phyloP scores from a whole-genome alignment of 2,797 vertebrate species.

The Melanotaenia boesemani region DNA sequence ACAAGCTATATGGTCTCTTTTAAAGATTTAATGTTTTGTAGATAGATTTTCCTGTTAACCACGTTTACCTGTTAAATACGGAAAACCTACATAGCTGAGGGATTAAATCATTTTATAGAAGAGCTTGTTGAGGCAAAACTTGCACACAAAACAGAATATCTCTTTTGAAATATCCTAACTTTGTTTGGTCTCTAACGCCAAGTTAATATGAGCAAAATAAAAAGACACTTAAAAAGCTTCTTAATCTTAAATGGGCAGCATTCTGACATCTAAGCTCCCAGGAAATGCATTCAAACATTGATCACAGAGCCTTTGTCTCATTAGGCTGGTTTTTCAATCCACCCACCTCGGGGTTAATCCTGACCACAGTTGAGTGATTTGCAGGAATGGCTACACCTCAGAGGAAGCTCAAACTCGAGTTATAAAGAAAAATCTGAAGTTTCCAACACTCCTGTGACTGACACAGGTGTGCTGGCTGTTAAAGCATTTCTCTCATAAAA shows the following conservation, averaged over 20 bases:
- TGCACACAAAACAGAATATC: background rate
- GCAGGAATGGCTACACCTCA: constrained; percentile 67
- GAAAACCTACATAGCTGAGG: background rate
- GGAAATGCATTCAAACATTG: constrained; percentile 51
- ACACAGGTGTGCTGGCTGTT: background rate
- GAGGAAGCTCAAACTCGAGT: constrained; percentile 23
- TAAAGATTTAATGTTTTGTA: background rate
- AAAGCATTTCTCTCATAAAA: background rate
- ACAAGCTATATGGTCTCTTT: background rate
- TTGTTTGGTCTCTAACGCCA: background rate
- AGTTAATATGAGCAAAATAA: constrained; percentile 6
- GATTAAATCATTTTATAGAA: constrained; percentile 3
- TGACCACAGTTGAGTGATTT: constrained; percentile 62
- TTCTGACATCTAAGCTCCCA: constrained; percentile 39
- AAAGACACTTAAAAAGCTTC: background rate
- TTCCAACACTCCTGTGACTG: background rate
- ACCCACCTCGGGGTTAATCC: constrained; percentile 75
- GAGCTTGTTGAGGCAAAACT: background rate
- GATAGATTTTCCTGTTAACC: background rate
- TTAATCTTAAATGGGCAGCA: constrained; percentile 20
- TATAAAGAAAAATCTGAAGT: constrained; percentile 7
- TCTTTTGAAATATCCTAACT: background rate
- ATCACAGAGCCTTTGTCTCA: constrained; percentile 63
- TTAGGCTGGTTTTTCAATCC: constrained; percentile 71
- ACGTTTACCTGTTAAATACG: background rate